Conservation (phyloP, 1,140 invertebrate species). For the roundworm (Caenorhabditis elegans) region DNA sequence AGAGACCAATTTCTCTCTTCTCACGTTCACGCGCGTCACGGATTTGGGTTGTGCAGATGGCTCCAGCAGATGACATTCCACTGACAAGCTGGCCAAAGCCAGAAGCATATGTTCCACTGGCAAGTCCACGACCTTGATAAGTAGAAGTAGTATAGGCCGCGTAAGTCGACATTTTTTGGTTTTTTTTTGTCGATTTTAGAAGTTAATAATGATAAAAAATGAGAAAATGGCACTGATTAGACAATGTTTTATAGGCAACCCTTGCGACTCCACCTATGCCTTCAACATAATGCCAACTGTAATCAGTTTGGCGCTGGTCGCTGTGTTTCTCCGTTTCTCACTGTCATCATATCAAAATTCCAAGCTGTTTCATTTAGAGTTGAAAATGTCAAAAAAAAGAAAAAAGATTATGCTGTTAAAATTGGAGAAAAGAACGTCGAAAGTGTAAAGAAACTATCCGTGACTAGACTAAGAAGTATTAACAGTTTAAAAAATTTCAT, state of each 20-base stretch:
- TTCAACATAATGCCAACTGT: background rate
- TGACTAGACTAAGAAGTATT: too few relatives aligned
- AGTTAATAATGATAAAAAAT: background rate
- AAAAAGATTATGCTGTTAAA: too few relatives aligned
- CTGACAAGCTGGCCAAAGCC: background rate
- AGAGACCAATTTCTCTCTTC: conserved; percentile 3
- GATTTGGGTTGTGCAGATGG: conserved; percentile 12
- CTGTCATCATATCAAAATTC: too few relatives aligned
- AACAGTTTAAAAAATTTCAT: too few relatives aligned
- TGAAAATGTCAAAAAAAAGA: too few relatives aligned
- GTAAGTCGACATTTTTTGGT: background rate
- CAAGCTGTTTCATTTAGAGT: too few relatives aligned
- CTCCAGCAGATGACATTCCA: conserved; percentile 15
- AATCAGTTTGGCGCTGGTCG: background rate
- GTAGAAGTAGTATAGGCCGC: background rate
- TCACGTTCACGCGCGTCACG: conserved; percentile 31
- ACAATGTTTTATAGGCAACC: background rate
- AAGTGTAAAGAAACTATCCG: too few relatives aligned
- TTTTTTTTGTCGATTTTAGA: background rate
- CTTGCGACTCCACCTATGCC: background rate
- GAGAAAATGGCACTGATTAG: background rate
- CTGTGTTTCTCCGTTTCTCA: background rate
- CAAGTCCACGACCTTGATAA: background rate
- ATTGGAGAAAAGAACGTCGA: too few relatives aligned
- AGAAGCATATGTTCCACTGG: background rate